These are phyloP conservation scores for Ooceraea biroi DNA, from an alignment of 1,140 invertebrate genomes.

Conservation along the genomic window DNA sequence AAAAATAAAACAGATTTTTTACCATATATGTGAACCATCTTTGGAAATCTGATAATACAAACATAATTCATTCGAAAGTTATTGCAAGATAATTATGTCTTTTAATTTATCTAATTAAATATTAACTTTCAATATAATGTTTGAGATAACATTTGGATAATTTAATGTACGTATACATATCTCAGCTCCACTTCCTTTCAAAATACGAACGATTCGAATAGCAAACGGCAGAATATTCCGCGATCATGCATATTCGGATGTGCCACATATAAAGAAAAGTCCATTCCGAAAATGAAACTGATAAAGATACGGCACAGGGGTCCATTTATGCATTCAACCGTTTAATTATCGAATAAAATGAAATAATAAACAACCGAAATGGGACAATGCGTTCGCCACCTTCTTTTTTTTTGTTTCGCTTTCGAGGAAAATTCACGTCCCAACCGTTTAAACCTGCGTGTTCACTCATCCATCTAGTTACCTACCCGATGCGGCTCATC, in stretches of 20 bases:
- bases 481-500: conserved; percentile 20
- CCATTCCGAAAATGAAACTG: background rate
- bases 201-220: conserved; percentile 11
- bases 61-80: background rate
- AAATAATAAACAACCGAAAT: background rate
- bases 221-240: background rate
- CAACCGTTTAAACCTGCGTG: background rate
- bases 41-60: background rate
- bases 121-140: conserved; percentile 12
- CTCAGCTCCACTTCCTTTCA: too few relatives aligned
- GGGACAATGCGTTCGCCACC: background rate
- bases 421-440: background rate
- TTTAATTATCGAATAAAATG: background rate
- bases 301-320: too few relatives aligned
- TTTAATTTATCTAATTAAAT: background rate
- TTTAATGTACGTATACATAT: too few relatives aligned
- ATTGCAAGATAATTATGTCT: background rate
- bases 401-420: background rate
- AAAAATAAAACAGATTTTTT: background rate
- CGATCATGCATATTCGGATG: background rate
- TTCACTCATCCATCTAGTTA: background rate
- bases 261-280: background rate
- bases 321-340: background rate
- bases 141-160: background rate
- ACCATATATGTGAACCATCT: background rate